Conservation (phyloP, 2,113 vertebrate genomes). For the Oryzias celebensis region DNA sequence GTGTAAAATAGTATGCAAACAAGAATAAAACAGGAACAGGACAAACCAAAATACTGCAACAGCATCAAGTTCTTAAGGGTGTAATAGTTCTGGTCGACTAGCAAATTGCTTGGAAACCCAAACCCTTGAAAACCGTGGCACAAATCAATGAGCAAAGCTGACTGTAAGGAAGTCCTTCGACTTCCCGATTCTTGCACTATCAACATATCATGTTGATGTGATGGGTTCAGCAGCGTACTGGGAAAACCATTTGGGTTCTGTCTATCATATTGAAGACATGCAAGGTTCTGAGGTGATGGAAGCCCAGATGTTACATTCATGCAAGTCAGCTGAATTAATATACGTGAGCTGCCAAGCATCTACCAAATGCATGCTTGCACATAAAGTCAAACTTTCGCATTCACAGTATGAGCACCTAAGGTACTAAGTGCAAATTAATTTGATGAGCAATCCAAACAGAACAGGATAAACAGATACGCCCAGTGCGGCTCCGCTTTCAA, state of each 20-base stretch:
- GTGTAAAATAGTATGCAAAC: constrained; percentile 23
- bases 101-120: constrained; percentile 76
- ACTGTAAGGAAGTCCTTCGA: constrained; percentile 63
- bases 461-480: constrained; percentile 35
- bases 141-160: constrained; percentile 75
- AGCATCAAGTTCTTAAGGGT: constrained; percentile 58
- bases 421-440: constrained; percentile 34
- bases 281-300: constrained; percentile 50
- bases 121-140: constrained; percentile 71
- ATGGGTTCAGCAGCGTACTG: constrained; percentile 36
- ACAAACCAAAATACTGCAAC: constrained; percentile 35
- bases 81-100: constrained; percentile 73
- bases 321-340: not conserved
- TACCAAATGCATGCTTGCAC: constrained; percentile 4
- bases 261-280: constrained; percentile 60
- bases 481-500: constrained; percentile 30
- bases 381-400: constrained; percentile 2
- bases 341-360: constrained; percentile 8
- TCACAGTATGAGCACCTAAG: constrained; percentile 23
- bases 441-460: constrained; percentile 39
- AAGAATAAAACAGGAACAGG: constrained; percentile 30
- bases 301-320: constrained; percentile 41
- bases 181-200: constrained; percentile 71
- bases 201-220: constrained; percentile 74
- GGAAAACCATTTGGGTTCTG: constrained; percentile 56